Base-by-base conservation (phyloP, 2,113 vertebrate genomes). In the Daboia siamensis region DNA sequence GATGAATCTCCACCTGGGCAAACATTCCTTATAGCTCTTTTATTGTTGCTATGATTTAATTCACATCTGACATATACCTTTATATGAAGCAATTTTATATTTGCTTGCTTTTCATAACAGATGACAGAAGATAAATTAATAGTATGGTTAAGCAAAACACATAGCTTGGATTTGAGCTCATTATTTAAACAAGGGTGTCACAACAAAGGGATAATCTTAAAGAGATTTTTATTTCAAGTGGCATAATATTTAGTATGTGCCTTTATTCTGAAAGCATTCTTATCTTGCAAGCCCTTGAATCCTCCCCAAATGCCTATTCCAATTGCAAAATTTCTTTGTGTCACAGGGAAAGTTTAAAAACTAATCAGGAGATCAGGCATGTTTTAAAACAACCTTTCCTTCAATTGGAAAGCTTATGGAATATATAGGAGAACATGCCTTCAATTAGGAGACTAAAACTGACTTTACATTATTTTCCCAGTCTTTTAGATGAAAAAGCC, bases 11-110 rank as follows among this genome's bases (percentile, higher is more conserved):
- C 91, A 51, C 56, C 59, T 51, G 8, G 89, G 29, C n/a, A 94
- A 95, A 93, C 69, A 88, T 93, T 21, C 12, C 3, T 90, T 39
- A 74, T 88, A 88, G 84, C 17, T 93, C 7, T 93, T 93, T 95
- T 59, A 90, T 93, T 56, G 55, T 29, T 93, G 3, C 39, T 87
- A 6, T 88, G 54, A 44, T 92, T 95, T 93, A 64, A 74, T 91
- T 0, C 2, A 2, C 12, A 52, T 11, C 89, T 93, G 85, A 94
- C 92, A 21, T 21, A 6, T 26, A 0, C 61, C 57, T 23, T 33
- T 84, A 0, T 0, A 87, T 10, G 56, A 93, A 94, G 1, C 64
- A 1, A 3, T 52, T 0, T 90, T 0, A 6, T 93, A 85, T 91
- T 92, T 93, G 93, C 5, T 91, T 91, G 24, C 92, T 91, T 94